Conservation (phyloP, 2,797 vertebrate species). For the Sebastes hopkinsi region DNA sequence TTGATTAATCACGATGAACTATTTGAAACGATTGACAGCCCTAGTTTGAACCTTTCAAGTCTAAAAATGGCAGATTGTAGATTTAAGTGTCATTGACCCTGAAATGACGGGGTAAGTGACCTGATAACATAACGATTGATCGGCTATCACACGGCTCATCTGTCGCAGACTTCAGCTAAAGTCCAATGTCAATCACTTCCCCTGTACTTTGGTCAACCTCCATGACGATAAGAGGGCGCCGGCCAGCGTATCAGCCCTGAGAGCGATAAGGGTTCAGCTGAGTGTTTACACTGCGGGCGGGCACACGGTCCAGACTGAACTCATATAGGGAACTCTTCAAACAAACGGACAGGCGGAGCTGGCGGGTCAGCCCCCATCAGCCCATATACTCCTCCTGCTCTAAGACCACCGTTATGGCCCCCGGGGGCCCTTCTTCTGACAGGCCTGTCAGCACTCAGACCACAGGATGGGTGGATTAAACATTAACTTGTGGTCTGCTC, state of each 20-base stretch:
- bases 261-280: constrained; percentile 61
- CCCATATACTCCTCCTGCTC: constrained; percentile 40
- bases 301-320: constrained; percentile 46
- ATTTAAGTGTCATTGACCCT: constrained; percentile 25
- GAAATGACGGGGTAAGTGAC: constrained; percentile 3
- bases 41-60: background rate
- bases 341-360: constrained; percentile 47
- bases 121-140: constrained; percentile 36
- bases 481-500: constrained; percentile 63
- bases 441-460: constrained; percentile 59
- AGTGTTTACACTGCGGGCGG: constrained; percentile 71
- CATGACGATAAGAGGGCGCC: constrained; percentile 62
- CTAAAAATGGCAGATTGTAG: constrained; percentile 24
- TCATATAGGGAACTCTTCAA: constrained; percentile 49
- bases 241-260: constrained; percentile 47
- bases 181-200: constrained; percentile 63
- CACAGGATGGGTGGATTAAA: constrained; percentile 65
- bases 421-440: constrained; percentile 30
- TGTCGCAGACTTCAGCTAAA: constrained; percentile 43
- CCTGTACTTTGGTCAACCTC: constrained; percentile 75
- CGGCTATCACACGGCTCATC: constrained; percentile 28
- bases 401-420: constrained; percentile 35
- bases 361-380: constrained; percentile 54
- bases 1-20: too few relatives aligned
- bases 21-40: too few relatives aligned